These are phyloP conservation scores for Glaucomys volans DNA, from an alignment of 2,113 vertebrate species.

Conservation along the genomic window DNA sequence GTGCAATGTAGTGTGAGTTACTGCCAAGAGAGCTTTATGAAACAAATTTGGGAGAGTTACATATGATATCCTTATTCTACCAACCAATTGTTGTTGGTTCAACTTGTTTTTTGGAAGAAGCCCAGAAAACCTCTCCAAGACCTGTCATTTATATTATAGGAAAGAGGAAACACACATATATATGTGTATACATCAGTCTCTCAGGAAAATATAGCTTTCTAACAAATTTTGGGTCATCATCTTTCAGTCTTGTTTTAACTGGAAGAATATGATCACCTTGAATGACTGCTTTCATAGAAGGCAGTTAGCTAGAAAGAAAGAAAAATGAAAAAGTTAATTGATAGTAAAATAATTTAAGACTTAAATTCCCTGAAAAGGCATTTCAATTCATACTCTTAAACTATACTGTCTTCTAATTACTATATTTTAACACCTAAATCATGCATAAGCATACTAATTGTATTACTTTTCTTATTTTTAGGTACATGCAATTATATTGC, in stretches of 20 bases:
- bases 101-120: slow-evolving; percentile 77
- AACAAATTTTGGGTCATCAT: slow-evolving; percentile 88
- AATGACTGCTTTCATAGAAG: slow-evolving; percentile 89
- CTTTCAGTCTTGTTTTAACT: slow-evolving; percentile 90
- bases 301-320: slow-evolving; percentile 94
- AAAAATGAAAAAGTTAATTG: slow-evolving; percentile 77
- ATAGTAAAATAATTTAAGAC: background rate
- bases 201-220: slow-evolving; percentile 88
- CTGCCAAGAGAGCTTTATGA: slow-evolving; percentile 78
- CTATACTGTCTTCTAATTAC: background rate
- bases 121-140: slow-evolving; percentile 83
- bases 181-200: slow-evolving; percentile 85
- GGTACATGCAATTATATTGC: slow-evolving; percentile 62
- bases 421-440: background rate
- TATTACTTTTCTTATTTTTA: slow-evolving; percentile 22
- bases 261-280: slow-evolving; percentile 90
- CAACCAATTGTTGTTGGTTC: slow-evolving; percentile 75
- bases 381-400: background rate
- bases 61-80: slow-evolving; percentile 70
- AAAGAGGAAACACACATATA: slow-evolving; percentile 70
- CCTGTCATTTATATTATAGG: slow-evolving; percentile 88
- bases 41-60: slow-evolving; percentile 70
- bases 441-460: slow-evolving; percentile 54
- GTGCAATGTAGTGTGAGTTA: slow-evolving; percentile 86
- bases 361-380: slow-evolving; percentile 22